These are phyloP conservation scores for Saguinus imperator DNA, from an alignment of 2,113 vertebrate genomes.

Conservation along the genomic window DNA sequence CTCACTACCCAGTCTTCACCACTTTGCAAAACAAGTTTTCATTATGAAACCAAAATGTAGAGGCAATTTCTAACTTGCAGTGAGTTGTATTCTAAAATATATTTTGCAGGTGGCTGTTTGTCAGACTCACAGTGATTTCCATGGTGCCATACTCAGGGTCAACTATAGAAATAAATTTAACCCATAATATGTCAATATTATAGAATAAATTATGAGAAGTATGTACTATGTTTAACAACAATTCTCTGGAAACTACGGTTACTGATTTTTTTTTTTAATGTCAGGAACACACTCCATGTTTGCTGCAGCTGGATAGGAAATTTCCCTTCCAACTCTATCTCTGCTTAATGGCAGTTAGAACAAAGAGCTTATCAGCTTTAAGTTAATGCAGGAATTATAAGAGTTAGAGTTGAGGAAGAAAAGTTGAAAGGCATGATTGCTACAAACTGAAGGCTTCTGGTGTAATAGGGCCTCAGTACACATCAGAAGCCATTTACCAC, in stretches of 20 bases:
- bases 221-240: neutral
- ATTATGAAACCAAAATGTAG: neutral
- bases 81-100: neutral
- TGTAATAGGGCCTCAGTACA: neutral
- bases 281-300: neutral
- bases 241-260: neutral
- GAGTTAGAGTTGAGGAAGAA: neutral
- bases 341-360: neutral
- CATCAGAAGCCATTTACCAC: neutral
- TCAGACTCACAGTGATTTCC: slow-evolving; percentile 31
- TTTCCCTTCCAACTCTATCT: neutral
- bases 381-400: neutral
- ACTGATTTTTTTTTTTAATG: neutral
- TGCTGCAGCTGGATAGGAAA: neutral
- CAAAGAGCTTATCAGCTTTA: neutral
- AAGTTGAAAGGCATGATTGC: neutral
- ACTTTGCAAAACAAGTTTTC: neutral
- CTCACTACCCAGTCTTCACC: neutral
- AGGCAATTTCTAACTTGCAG: neutral
- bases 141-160: slow-evolving; percentile 29
- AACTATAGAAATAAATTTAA: slow-evolving; percentile 46
- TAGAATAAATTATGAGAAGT: neutral
- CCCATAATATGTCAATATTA: neutral
- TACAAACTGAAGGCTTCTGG: neutral
- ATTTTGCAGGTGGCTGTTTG: slow-evolving; percentile 1